These are phyloP conservation scores for Loriculus beryllinus DNA, from an alignment of 2,797 vertebrate species.

Conservation along the genomic window DNA sequence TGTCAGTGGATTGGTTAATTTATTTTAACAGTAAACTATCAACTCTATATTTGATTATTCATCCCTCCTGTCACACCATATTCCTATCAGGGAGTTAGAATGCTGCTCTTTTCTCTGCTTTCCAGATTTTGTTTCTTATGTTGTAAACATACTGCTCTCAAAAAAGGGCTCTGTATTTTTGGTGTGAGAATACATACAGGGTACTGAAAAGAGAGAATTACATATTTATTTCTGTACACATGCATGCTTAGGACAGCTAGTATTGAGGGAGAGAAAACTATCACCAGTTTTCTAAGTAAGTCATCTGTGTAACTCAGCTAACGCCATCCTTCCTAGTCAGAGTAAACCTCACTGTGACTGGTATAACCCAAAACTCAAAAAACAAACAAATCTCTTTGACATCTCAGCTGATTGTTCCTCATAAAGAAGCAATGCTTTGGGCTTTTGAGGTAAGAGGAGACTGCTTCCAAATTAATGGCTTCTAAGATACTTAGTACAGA, in stretches of 20 bases:
- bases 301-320: background rate
- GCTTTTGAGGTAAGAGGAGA: background rate
- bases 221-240: background rate
- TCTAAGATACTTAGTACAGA: background rate
- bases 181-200: background rate
- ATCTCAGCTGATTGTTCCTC: background rate
- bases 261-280: background rate
- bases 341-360: background rate
- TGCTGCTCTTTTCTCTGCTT: conserved; percentile 54
- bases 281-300: background rate
- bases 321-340: background rate
- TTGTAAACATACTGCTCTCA: conserved; percentile 30
- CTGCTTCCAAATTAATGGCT: background rate
- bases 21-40: conserved; percentile 64
- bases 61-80: conserved; percentile 44
- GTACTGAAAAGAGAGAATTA: background rate
- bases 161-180: conserved; percentile 7
- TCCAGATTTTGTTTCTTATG: conserved; percentile 23
- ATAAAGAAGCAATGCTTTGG: background rate
- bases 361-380: background rate
- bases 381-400: background rate
- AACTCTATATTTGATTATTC: conserved; percentile 64
- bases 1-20: conserved; percentile 57
- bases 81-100: conserved; percentile 46
- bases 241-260: background rate